A percentile compares a stretch with the other conserved stretches of the same genome.
Conservation (phyloP, 1,140 invertebrate species). For the Asobara japonica region DNA sequence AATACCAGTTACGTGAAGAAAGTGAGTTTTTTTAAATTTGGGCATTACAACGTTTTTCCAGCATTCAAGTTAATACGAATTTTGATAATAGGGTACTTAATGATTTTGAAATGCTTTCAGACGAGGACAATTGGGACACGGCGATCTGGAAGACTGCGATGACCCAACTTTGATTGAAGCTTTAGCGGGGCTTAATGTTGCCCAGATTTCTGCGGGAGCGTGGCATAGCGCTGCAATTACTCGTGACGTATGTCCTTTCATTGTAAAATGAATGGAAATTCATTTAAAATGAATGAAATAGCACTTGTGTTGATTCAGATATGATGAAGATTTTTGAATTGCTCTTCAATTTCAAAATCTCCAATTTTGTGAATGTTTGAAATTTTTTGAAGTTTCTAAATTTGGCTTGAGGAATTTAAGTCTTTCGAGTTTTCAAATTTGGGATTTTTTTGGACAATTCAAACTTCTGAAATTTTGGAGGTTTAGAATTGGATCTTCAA, state of each 20-base stretch:
- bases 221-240: conserved; percentile 87
- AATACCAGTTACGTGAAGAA: too few species aligned
- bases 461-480: too few species aligned
- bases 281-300: not conserved
- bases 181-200: conserved; percentile 75
- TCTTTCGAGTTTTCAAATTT: too few species aligned
- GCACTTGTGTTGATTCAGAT: too few species aligned
- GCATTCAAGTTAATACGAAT: conserved; percentile 28
- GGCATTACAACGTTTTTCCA: not conserved
- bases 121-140: conserved; percentile 86
- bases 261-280: not conserved
- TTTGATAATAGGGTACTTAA: conserved; percentile 7
- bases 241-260: conserved; percentile 56
- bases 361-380: too few species aligned
- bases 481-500: too few species aligned
- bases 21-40: not conserved
- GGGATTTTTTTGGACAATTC: too few species aligned
- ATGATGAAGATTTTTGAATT: too few species aligned
- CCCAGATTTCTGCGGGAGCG: conserved; percentile 78
- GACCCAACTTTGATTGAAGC: conserved; percentile 74
- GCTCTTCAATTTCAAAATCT: too few species aligned
- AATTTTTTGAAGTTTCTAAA: too few species aligned
- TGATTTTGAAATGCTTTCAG: conserved; percentile 63
- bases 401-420: too few species aligned
- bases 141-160: conserved; percentile 72